A percentile compares a stretch with the other conserved stretches of the same genome.
Conservation (phyloP, 1,140 invertebrate species). For the Cydia strobilella region DNA sequence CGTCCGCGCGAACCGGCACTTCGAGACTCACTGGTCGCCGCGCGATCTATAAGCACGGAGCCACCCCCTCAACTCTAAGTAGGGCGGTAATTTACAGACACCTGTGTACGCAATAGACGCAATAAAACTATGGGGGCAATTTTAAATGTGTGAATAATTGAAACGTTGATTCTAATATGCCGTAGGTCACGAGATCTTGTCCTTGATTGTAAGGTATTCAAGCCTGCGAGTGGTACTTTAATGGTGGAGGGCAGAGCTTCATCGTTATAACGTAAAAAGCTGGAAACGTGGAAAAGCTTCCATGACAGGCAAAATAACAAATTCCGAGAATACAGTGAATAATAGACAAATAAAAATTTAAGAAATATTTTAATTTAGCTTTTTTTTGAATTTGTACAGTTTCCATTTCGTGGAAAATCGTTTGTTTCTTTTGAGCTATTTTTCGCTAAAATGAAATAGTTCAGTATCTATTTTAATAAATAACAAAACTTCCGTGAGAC, state of each 20-base stretch:
- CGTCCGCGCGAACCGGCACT: constrained; percentile 66
- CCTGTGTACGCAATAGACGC: constrained; percentile 47
- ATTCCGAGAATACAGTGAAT: background rate
- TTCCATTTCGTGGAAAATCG: too few species aligned
- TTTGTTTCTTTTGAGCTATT: too few species aligned
- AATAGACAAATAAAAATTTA: too few species aligned
- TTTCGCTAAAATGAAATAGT: too few species aligned
- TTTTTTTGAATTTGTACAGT: too few species aligned
- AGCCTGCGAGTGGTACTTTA: background rate
- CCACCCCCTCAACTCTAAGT: constrained; percentile 63
- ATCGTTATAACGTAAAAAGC: background rate
- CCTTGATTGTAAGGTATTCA: background rate
- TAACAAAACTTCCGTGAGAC: too few species aligned
- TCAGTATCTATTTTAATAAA: too few species aligned
- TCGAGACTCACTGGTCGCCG: constrained; percentile 64
- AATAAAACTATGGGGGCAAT: constrained; percentile 32
- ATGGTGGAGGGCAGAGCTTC: background rate
- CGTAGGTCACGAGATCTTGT: background rate
- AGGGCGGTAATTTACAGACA: constrained; percentile 69
- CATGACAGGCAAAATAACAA: background rate
- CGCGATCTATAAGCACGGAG: constrained; percentile 70
- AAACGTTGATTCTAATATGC: background rate
- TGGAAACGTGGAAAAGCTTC: too few species aligned
- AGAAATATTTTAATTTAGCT: too few species aligned
- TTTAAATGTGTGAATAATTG: constrained; percentile 31